These are phyloP conservation scores for Drosophila dunni DNA, from an alignment of 1,140 invertebrate genomes.

Conservation along the genomic window DNA sequence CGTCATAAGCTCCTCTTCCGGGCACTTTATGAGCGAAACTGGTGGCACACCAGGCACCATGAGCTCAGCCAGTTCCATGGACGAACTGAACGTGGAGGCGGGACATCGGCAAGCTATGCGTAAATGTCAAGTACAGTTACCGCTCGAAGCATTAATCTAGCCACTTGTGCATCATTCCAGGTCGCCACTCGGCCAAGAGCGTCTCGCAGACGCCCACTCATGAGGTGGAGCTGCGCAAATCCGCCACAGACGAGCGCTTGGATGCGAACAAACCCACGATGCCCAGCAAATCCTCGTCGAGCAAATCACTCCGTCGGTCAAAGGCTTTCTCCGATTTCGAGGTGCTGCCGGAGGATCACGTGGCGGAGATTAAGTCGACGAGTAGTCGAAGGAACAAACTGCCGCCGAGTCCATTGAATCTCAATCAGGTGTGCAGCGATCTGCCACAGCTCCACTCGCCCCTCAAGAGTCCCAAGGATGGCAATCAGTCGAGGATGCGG, in stretches of 20 bases:
- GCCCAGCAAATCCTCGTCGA: constrained; percentile 72
- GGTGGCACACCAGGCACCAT: constrained; percentile 77
- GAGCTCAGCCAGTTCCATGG: constrained; percentile 82
- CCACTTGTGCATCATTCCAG: constrained; percentile 21
- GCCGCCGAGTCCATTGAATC: constrained; percentile 78
- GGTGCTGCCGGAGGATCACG: constrained; percentile 77
- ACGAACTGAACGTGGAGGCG: constrained; percentile 70
- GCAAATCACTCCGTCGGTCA: constrained; percentile 71
- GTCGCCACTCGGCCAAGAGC: constrained; percentile 80
- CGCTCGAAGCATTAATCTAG: neutral
- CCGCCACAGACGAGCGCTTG: constrained; percentile 63
- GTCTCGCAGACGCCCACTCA: constrained; percentile 52
- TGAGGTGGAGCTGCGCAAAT: constrained; percentile 63
- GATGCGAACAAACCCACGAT: constrained; percentile 48
- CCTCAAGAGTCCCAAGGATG: constrained; percentile 77
- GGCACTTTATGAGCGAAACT: constrained; percentile 76
- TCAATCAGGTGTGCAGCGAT: constrained; percentile 78
- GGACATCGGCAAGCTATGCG: constrained; percentile 53
- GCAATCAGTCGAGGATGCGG: constrained; percentile 53
- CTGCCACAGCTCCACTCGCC: constrained; percentile 73
- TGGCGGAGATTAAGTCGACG: constrained; percentile 70
- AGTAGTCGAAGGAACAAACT: constrained; percentile 57
- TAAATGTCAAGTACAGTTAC: constrained; percentile 31
- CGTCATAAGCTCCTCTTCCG: constrained; percentile 83
- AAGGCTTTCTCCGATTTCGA: constrained; percentile 80